Evolutionary conservation across 2,888 invertebrate species (phyloP).

Genomic region (Horisme vitalbata): DNA sequence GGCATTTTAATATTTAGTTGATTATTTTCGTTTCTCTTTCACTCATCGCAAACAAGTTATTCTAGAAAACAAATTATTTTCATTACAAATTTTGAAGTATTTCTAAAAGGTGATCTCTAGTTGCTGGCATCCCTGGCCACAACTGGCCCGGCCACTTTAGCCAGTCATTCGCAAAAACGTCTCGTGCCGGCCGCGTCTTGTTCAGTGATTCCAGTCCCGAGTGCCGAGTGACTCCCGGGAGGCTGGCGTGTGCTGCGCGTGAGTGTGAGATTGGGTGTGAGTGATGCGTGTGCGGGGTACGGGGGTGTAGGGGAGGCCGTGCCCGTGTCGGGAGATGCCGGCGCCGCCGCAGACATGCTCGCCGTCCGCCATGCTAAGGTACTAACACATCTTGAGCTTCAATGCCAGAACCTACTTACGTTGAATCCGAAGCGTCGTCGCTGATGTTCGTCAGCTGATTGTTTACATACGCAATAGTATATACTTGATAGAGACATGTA

Average conservation of each 20-base stretch:
- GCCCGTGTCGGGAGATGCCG: slow-evolving; percentile 47
- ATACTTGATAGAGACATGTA: no score
- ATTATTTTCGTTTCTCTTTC: no score
- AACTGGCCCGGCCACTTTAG: slow-evolving; percentile 13
- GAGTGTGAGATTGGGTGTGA: slow-evolving; percentile 16
- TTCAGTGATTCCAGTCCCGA: slow-evolving; percentile 47
- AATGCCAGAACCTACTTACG: no score
- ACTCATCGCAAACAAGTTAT: no score
- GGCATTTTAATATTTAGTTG: no score
- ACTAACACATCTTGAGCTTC: slow-evolving; percentile 12
- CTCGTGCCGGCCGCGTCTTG: slow-evolving; percentile 31
- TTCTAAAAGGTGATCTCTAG: background rate
- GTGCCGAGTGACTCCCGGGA: no score
- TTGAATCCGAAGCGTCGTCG: no score
- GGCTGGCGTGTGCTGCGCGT: background rate
- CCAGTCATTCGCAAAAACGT: slow-evolving; percentile 47
- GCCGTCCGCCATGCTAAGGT: slow-evolving; percentile 71
- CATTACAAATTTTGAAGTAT: background rate
- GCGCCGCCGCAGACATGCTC: slow-evolving; percentile 54
- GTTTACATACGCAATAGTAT: no score
- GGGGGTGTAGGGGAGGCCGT: slow-evolving; percentile 17
- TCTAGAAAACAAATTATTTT: no score
- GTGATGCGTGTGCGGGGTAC: slow-evolving; percentile 24
- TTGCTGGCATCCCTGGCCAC: slow-evolving; percentile 22
- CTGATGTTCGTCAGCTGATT: no score